Base-by-base conservation (phyloP, 2,888 invertebrate genomes). In the Meteorus colon region DNA sequence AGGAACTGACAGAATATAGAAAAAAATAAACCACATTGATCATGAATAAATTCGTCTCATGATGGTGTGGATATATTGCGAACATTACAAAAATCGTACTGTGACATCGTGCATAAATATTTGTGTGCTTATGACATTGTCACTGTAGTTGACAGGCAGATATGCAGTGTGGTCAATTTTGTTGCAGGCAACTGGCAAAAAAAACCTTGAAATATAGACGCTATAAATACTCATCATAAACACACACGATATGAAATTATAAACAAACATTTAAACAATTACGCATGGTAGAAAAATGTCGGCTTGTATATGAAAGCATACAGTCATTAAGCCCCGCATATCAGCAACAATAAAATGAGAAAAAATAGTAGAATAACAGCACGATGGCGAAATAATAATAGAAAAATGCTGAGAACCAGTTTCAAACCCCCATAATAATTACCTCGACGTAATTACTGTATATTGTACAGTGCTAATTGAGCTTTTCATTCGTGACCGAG, bases 361-460 rank as follows among this genome's bases (percentile, higher is more conserved):
- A 67, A 62, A 72, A 63, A 62, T 3, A 31, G 8, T 41, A 8
- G 8, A 12, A 12, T 41, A 41, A 1, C 4, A 41, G 41, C 41
- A 12, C 12, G 12, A 41, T 41, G 51, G 24, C 31, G n/a, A 41
- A 71, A 59, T 41, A 37, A 6, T 66, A 65, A 29, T 29, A 31
- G 6, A 34, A 16, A 29, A 48, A 63, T 72, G 71, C 62, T 74
- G 68, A 51, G 70, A 75, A 74, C 77, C 74, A 81, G 77, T 81
- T 82, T 82, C 83, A 82, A 85, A 82, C 84, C 81, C 82, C 82
- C 83, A 84, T 84, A 82, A 85, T 86, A 86, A 86, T 86, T 86
- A 86, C 82, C 81, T 78, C 79, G 63, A 73, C 79, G 81, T 84
- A 86, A 86, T 87, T 86, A 86, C 83, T 84, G 85, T 86, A 86